Evolutionary conservation across 2,888 invertebrate genomes (phyloP), one percentile per base, ranked within the genome.

Genomic region (Lepeophtheirus nordmannii): DNA sequence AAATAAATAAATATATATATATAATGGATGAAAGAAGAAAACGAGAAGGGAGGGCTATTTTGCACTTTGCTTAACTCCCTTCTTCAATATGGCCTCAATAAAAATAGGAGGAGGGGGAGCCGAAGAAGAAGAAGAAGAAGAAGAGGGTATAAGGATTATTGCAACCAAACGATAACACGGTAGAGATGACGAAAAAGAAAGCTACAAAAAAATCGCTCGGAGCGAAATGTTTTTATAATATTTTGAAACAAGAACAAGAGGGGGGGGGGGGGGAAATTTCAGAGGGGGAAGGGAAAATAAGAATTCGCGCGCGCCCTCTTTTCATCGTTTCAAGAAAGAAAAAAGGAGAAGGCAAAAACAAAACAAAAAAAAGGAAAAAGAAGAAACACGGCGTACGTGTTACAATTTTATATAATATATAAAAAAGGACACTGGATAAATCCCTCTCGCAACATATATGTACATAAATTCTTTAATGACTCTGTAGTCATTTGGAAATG

Each of bases 1-100:
- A 30, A 30, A 2, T 30, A 30, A 30, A 30, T 30, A 30, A 30
- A 30, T 30, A 30, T 30, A 30, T 30, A n/a, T 30, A 7, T 30
- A 30, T 2, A 30, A 30, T 7, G 30, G 30, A 30, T 30, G 30
- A 30, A 30, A 30, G 30, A 30, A 7, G 2, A 7, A 30, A n/a
- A n/a, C n/a, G n/a, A 30, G 30, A 30, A 30, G 30, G 30, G 30
- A 30, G 30, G 30, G 30, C 30, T 30, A 30, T 30, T 30, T 30
- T 30, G 30, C 30, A 30, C 30, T 30, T 30, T 30, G 30, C 30
- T 30, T 30, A 30, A 30, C 30, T 30, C 30, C 30, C 30, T 46
- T 46, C 53, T 46, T 46, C 53, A 46, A 46, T 46, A n/a, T 46
- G 53, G 53, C 53, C 53, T 46, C 53, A 46, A 46, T 46, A 46